phyloP scores from a whole-genome alignment of 2,113 vertebrate genomes.

The Mustela lutreola region DNA sequence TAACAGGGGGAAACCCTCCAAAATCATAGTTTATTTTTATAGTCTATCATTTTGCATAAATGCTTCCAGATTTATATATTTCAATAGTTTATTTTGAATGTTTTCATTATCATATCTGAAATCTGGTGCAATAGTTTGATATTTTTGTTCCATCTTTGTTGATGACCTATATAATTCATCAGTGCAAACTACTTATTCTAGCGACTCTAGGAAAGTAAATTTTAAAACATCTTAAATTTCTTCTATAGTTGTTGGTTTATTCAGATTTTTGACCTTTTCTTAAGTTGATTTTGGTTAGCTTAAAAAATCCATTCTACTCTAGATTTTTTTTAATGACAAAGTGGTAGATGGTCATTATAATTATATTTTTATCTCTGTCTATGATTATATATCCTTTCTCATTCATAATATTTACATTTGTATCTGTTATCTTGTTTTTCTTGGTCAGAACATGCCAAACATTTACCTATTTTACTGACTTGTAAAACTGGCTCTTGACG shows the following conservation, averaged over 20 bases:
- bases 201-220: neutral
- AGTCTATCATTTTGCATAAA: neutral
- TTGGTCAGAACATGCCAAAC: neutral
- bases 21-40: neutral
- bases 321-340: neutral
- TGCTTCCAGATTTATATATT: neutral
- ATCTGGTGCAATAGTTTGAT: neutral
- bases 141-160: neutral
- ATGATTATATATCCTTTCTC: neutral
- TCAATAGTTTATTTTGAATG: neutral
- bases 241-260: neutral
- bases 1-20: neutral
- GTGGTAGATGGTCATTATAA: neutral
- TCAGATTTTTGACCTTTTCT: neutral
- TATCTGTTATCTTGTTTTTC: neutral
- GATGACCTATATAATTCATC: neutral
- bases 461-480: neutral
- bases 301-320: neutral
- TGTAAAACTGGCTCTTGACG: neutral
- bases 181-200: neutral
- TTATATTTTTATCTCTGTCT: neutral
- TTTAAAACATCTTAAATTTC: neutral
- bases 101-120: neutral
- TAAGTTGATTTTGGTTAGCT: neutral
- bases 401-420: neutral